phyloP scores from a whole-genome alignment of 2,888 invertebrate genomes.

The Trachelus tabidus region DNA sequence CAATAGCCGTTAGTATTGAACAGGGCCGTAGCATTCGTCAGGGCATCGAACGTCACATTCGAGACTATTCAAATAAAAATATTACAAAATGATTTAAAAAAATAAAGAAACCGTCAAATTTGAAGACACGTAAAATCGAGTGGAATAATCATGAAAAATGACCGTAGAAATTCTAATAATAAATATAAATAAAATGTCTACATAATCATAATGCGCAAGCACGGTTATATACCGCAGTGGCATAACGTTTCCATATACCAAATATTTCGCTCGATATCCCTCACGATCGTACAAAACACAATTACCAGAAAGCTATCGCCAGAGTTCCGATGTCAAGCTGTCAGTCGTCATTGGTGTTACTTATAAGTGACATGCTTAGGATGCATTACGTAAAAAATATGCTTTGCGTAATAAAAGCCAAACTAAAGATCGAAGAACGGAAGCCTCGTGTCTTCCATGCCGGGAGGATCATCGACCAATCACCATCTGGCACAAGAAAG shows the following conservation, averaged over 20 bases:
- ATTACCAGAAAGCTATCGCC: neutral
- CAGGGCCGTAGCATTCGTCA: neutral
- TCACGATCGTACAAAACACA: neutral
- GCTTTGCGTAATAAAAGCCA: neutral
- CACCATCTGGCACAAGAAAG: neutral
- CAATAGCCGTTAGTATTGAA: neutral
- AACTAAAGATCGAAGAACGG: slow-evolving; percentile 10
- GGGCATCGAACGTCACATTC: neutral
- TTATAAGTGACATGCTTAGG: neutral
- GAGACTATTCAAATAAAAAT: neutral
- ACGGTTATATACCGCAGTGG: neutral
- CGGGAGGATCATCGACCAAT: slow-evolving; percentile 13
- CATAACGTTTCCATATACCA: neutral
- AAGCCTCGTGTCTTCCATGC: slow-evolving; percentile 19
- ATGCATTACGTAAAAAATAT: neutral
- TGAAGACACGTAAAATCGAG: neutral
- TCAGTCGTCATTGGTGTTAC: neutral
- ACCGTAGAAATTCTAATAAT: neutral
- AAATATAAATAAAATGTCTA: neutral
- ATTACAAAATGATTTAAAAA: neutral
- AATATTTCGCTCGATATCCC: neutral
- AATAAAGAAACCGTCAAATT: neutral
- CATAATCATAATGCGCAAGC: neutral
- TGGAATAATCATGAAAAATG: neutral
- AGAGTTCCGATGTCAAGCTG: neutral